Evolutionary conservation across 2,888 invertebrate species (phyloP), one percentile per base, ranked within the genome.

Genomic region (Machimus rusticus): DNA sequence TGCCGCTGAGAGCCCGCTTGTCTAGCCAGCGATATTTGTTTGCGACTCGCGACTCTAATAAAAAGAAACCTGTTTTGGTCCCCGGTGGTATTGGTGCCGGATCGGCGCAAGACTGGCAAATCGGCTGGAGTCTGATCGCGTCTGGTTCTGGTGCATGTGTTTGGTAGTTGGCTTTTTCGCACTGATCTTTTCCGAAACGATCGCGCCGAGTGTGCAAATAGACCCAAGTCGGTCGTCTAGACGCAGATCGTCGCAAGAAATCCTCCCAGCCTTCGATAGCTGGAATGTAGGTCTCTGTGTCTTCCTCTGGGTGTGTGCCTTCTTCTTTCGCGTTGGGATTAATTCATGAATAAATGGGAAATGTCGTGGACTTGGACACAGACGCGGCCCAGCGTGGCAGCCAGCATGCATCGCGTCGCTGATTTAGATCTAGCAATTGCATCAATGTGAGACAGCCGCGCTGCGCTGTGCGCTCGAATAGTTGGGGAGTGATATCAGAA

Each of bases 11-110:
- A 82, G 82, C 19, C 82, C 28, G 82, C 82, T 82, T 82, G 82
- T 82, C 82, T 82, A 82, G 82, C 82, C 66, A 66, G 82, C 46
- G 66, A 82, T 51, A 81, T 82, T 82, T 82, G 57, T 82, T 82
- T 57, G 51, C 82, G 79, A 43, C 37, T 76, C 14, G 74, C 31
- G 74, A 74, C 19, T 57, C 82, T 57, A 55, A 82, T 57, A 66
- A 66, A 82, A 82, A n/a, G 19, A 82, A 82, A 82, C 82, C 82
- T 82, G 82, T 82, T 82, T 23, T 23, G 34, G 37, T 23, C 28
- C 31, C 16, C 37, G 16, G 9, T 76, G 19, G 76, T 76, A 4
- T 76, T 76, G n/a, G 76, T 76, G 16, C 12, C 4, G 0, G 5
- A n/a, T 34, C 34, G 31, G 23, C 9, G 39, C 8, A 34, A 37